Evolutionary conservation across 2,797 vertebrate genomes (phyloP).

Genomic region (Catamblyrhynchus diadema): DNA sequence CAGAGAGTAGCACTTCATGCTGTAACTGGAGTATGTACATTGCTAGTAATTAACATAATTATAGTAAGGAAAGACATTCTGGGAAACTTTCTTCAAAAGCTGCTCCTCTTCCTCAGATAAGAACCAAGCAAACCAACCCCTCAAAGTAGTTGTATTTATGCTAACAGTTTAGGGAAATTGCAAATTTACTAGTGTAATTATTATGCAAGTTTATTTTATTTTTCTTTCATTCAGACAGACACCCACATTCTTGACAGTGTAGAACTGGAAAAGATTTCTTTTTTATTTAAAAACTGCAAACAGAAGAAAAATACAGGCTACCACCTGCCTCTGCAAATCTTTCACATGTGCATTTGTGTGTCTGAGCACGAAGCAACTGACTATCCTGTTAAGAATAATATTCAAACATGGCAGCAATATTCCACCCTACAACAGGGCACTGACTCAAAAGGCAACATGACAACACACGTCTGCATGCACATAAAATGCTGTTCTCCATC

Average conservation of each 20-base stretch:
- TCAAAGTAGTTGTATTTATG: not conserved
- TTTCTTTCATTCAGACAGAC: constrained; percentile 55
- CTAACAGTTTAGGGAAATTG: constrained; percentile 8
- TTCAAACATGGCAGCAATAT: not conserved
- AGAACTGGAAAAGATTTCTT: constrained; percentile 43
- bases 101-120: not conserved
- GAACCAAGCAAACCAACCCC: not conserved
- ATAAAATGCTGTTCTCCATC: not conserved
- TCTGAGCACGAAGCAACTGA: not conserved
- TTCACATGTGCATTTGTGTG: not conserved
- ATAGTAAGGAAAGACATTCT: not conserved
- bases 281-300: constrained; percentile 36
- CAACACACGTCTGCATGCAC: rapidly evolving
- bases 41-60: not conserved
- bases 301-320: constrained; percentile 26
- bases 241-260: constrained; percentile 59
- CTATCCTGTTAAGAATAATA: not conserved
- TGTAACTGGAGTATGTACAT: not conserved
- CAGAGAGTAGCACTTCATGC: not conserved
- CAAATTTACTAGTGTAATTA: constrained; percentile 12
- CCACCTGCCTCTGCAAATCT: constrained; percentile 41
- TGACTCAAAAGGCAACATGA: not conserved
- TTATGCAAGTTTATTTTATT: constrained; percentile 52
- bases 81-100: not conserved
- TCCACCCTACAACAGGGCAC: not conserved